A percentile compares a stretch with the other conserved stretches of the same genome.
Evolutionary conservation across 2,113 vertebrate species (phyloP).

Genomic region (Ondatra zibethicus): DNA sequence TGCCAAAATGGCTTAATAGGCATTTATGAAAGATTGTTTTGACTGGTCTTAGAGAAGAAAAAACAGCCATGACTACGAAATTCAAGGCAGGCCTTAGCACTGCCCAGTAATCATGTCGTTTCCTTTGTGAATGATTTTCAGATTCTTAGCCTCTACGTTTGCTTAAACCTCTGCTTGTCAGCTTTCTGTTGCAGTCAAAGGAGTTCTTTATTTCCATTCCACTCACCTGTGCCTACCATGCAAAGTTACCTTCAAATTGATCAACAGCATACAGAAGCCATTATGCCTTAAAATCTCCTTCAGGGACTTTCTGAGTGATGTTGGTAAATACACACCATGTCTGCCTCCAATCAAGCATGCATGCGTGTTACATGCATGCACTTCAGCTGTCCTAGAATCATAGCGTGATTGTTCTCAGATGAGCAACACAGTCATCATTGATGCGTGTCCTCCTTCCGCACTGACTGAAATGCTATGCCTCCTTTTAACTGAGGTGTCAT

Average conservation of each 20-base stretch:
- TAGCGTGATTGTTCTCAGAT: not conserved
- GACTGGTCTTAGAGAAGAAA: not conserved
- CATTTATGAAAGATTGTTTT: not conserved
- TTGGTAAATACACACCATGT: not conserved
- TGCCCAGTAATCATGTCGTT: not conserved
- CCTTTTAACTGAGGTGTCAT: not conserved
- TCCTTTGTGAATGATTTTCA: not conserved
- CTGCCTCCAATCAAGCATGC: not conserved
- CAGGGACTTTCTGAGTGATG: not conserved
- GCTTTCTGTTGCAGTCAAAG: not conserved
- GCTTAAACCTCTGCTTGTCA: not conserved
- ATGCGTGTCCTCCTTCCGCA: not conserved
- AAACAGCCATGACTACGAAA: not conserved
- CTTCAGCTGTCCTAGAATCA: not conserved
- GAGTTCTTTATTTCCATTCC: not conserved
- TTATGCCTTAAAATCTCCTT: not conserved
- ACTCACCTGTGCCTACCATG: too few relatives aligned
- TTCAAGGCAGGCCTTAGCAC: not conserved
- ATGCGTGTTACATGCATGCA: not conserved
- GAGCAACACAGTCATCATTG: not conserved
- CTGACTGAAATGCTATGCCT: not conserved
- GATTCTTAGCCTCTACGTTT: too few relatives aligned
- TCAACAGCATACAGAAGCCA: not conserved
- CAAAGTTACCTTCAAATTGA: not conserved
- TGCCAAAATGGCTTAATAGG: not conserved